Base-by-base conservation (phyloP, 2,888 invertebrate species). In the Resseliella maxima region DNA sequence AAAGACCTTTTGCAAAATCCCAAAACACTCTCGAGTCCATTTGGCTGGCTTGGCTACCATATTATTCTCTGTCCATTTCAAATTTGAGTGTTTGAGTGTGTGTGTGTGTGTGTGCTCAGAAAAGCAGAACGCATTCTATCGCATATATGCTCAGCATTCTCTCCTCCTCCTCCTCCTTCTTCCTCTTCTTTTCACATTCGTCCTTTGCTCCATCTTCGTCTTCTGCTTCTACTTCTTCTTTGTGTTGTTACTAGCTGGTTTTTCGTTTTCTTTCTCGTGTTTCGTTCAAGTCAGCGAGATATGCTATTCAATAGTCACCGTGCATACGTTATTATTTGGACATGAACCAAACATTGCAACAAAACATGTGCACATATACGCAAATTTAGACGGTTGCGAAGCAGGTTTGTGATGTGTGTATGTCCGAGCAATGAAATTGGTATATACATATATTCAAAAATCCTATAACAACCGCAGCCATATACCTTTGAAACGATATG, bases 1-100 rank as follows among this genome's bases (percentile, higher is more conserved):
- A 72, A 72, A 72, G 31, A 72, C 72, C 72, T 72, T 72, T 72
- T 72, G 72, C 72, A 83, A 83, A 83, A 38, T 83, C 83, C 83
- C 83, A 83, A 83, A 83, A 38, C 83, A 83, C 83, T 38, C 36
- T 83, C 83, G 83, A 83, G 83, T 83, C 83, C 38, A 38, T 83
- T 83, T 83, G 83, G 38, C 83, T 38, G n/a, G 83, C 83, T 38
- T 83, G 83, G 83, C 83, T 83, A 83, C 83, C 83, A 38, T 83
- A 83, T 83, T 83, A 83, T 83, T 83, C 83, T 83, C 38, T 83
- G 83, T 83, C 83, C 83, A 83, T 83, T 83, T 83, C 38, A n/a
- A 83, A 38, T 38, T 36, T n/a, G 38, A 36, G 24, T 38, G 36
- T 81, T 81, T 81, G 6, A 8, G 31, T 64, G 12, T 27, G 8